Percentiles rank a stretch among this genome's conserved stretches.
phyloP scores from a whole-genome alignment of 2,797 vertebrate species.

The Spondyliosoma cantharus region DNA sequence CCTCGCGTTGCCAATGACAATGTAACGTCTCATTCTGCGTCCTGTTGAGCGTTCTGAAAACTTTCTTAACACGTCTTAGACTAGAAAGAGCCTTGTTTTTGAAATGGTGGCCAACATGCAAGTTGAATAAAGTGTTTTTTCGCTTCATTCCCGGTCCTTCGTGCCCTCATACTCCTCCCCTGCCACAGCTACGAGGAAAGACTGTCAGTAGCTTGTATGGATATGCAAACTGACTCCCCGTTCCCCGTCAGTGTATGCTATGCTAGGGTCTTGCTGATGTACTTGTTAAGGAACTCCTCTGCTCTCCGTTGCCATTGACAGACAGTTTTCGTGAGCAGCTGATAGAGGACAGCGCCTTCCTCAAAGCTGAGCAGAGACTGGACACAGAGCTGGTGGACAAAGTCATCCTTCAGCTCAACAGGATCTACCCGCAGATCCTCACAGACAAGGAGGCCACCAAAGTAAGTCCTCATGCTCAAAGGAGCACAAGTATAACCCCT shows the following conservation, averaged over 20 bases:
- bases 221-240: neutral
- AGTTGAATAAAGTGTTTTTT: neutral
- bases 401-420: conserved; percentile 95
- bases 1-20: conserved; percentile 17
- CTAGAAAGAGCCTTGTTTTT: neutral
- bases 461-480: conserved; percentile 77
- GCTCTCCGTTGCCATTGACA: conserved; percentile 40
- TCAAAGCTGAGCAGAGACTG: conserved; percentile 84
- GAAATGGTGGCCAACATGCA: neutral
- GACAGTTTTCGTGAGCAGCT: conserved; percentile 90
- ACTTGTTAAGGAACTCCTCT: neutral
- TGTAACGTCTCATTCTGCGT: conserved; percentile 12
- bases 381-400: conserved; percentile 93
- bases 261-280: neutral
- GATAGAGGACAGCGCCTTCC: conserved; percentile 88
- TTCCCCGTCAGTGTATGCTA: neutral
- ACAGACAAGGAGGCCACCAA: conserved; percentile 94
- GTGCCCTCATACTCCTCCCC: neutral
- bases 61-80: conserved; percentile 47
- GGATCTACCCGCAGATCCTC: conserved; percentile 97
- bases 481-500: neutral
- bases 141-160: neutral
- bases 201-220: neutral
- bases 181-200: neutral
- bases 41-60: conserved; percentile 49